Conservation (phyloP, 2,888 invertebrate species). For the Hirudinaria manillensis region DNA sequence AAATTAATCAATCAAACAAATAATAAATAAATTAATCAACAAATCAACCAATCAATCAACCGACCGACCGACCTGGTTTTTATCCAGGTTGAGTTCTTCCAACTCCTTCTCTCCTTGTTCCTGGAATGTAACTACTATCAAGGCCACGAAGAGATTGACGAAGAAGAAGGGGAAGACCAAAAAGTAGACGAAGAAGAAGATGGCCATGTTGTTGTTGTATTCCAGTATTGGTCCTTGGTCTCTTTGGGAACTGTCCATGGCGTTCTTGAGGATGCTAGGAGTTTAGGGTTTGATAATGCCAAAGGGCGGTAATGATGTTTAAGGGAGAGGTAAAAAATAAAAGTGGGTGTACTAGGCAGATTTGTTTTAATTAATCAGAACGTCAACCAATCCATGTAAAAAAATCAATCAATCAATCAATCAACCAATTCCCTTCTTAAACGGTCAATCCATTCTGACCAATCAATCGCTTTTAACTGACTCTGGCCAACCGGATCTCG, state of each 20-base stretch:
- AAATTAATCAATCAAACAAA: background rate
- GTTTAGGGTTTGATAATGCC: background rate
- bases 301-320: too few species aligned
- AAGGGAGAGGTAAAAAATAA: too few species aligned
- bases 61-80: constrained; percentile 78
- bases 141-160: constrained; percentile 99
- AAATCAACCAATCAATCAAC: background rate
- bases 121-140: constrained; percentile 99
- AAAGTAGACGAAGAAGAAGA: constrained; percentile 99
- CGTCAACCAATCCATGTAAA: too few species aligned
- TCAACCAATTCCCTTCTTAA: too few species aligned
- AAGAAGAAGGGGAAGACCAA: constrained; percentile 99
- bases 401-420: too few species aligned
- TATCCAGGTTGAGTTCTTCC: constrained; percentile 98
- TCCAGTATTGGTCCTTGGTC: constrained; percentile 96
- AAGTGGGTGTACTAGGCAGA: too few species aligned
- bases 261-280: constrained; percentile 89
- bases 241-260: constrained; percentile 98
- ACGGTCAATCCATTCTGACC: too few species aligned
- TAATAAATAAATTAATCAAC: background rate
- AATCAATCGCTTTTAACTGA: too few species aligned
- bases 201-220: constrained; percentile 99
- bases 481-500: constrained; percentile 99
- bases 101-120: constrained; percentile 99
- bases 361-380: too few species aligned